These are phyloP conservation scores for Pelecanoides urinatrix DNA, from an alignment of 2,113 vertebrate species.

Conservation along the genomic window DNA sequence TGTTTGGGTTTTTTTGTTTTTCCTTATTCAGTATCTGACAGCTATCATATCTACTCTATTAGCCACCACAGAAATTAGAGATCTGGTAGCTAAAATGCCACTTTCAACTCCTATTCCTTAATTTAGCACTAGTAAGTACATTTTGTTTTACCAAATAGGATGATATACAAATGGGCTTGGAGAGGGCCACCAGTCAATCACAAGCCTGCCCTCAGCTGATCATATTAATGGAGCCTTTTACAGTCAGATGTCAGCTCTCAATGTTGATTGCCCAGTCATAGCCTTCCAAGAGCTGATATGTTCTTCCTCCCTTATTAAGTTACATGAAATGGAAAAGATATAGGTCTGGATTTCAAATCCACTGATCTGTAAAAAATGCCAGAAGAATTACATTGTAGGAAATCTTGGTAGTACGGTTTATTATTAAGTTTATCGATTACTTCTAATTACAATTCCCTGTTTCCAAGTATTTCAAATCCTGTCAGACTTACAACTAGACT, in stretches of 20 bases:
- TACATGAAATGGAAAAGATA: background rate
- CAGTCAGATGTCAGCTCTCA: background rate
- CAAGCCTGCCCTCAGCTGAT: background rate
- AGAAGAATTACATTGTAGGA: background rate
- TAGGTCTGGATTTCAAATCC: background rate
- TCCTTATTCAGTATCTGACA: background rate
- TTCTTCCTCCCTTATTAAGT: background rate
- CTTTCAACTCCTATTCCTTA: background rate
- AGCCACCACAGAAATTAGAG: background rate
- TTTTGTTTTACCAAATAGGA: background rate
- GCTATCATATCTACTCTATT: too few relatives aligned
- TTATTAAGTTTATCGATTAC: background rate
- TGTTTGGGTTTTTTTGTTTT: fast-evolving
- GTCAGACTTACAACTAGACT: background rate
- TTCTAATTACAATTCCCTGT: background rate
- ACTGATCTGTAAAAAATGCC: background rate
- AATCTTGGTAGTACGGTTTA: background rate
- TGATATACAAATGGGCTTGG: background rate
- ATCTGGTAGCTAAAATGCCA: background rate
- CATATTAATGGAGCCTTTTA: background rate
- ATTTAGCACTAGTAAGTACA: background rate
- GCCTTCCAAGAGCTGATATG: background rate
- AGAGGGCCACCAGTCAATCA: background rate
- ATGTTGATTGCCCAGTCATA: background rate
- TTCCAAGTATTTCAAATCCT: background rate